These are phyloP conservation scores for Sebastes taczanowskii DNA, from an alignment of 2,797 vertebrate genomes.

Conservation along the genomic window DNA sequence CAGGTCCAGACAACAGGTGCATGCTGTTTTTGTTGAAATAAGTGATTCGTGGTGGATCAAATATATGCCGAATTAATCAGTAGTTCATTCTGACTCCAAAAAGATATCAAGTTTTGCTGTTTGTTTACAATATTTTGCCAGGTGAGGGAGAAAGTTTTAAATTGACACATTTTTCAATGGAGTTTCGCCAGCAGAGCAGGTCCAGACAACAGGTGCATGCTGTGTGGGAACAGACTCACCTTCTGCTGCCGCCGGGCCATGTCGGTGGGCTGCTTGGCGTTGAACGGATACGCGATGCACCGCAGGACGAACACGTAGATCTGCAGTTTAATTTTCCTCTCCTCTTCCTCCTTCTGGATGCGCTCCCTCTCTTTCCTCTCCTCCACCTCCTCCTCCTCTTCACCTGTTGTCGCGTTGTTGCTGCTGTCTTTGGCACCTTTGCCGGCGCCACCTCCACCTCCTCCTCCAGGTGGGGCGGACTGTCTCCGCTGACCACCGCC, in stretches of 20 bases:
- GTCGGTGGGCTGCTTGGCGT: constrained; percentile 97
- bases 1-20: too few relatives aligned
- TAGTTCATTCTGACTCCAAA: accelerated
- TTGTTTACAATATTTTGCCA: accelerated
- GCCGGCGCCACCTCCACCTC: background rate
- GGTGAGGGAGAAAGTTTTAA: background rate
- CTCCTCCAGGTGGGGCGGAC: constrained; percentile 33
- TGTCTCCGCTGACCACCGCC: constrained; percentile 18
- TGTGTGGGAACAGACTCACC: constrained; percentile 79
- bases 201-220: constrained; percentile 44
- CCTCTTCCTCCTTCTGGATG: constrained; percentile 82
- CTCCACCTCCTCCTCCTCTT: constrained; percentile 73
- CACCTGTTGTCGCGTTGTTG: constrained; percentile 8
- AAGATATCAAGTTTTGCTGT: accelerated
- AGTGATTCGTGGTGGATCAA: accelerated
- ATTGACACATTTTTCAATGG: background rate
- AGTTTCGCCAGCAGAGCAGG: too few relatives aligned
- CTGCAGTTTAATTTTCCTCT: constrained; percentile 88
- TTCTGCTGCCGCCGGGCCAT: constrained; percentile 97
- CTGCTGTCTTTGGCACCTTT: constrained; percentile 25
- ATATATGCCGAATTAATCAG: background rate
- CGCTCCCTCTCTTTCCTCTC: constrained; percentile 75
- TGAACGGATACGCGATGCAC: constrained; percentile 95
- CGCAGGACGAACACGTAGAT: constrained; percentile 92
- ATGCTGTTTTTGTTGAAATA: too few relatives aligned